These are phyloP conservation scores for Barypeithes pellucidus DNA, from an alignment of 2,888 invertebrate species.

Conservation along the genomic window DNA sequence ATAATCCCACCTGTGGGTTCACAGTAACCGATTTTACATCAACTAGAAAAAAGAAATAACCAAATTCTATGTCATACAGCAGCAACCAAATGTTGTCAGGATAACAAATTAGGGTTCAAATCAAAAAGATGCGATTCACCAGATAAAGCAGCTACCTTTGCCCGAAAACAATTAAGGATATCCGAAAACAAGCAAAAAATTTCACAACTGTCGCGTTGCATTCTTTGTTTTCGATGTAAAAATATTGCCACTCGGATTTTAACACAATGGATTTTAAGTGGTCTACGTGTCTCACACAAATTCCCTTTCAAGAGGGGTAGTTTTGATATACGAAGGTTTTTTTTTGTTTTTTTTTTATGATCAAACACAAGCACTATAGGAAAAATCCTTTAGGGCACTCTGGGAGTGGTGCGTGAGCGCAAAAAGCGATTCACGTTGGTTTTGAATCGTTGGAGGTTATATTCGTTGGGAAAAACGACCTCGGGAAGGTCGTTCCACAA, in stretches of 20 bases:
- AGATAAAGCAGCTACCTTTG: slow-evolving; percentile 47
- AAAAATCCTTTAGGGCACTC: too few relatives aligned
- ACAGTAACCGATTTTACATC: background rate
- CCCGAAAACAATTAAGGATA: slow-evolving; percentile 47
- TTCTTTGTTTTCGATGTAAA: slow-evolving; percentile 41
- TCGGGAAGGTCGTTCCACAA: too few relatives aligned
- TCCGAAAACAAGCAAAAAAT: slow-evolving; percentile 47
- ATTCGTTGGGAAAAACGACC: too few relatives aligned
- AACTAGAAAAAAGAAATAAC: background rate
- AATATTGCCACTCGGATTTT: slow-evolving; percentile 46
- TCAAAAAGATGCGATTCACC: slow-evolving; percentile 33
- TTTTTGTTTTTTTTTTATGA: too few relatives aligned
- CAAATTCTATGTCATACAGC: slow-evolving; percentile 25
- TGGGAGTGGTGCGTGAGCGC: too few relatives aligned
- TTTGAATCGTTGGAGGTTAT: too few relatives aligned
- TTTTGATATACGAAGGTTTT: background rate
- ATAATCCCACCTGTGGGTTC: too few relatives aligned
- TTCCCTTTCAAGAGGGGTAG: slow-evolving; percentile 28
- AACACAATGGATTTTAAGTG: slow-evolving; percentile 47
- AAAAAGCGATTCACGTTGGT: too few relatives aligned
- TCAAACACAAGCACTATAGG: too few relatives aligned
- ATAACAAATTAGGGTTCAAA: slow-evolving; percentile 48
- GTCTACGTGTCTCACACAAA: slow-evolving; percentile 44
- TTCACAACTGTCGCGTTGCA: slow-evolving; percentile 44
- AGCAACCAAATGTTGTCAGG: slow-evolving; percentile 26